A percentile compares a stretch with the other conserved stretches of the same genome.
Evolutionary conservation across 2,888 invertebrate genomes (phyloP).

Genomic region (Labia minor): DNA sequence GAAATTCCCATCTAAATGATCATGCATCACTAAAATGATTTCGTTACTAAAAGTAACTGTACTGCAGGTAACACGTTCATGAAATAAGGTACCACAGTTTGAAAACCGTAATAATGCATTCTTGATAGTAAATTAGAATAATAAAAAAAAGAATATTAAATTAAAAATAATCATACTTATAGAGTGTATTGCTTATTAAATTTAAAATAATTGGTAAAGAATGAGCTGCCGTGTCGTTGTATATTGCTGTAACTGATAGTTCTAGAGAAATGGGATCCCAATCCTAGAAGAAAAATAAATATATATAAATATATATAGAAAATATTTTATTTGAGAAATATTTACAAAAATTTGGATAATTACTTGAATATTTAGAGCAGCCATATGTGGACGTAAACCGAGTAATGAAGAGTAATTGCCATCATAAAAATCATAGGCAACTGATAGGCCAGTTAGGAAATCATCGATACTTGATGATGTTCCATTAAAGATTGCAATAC

Average conservation of each 20-base stretch:
- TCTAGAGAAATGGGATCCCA: conserved; percentile 34
- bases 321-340: conserved; percentile 16
- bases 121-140: too few species aligned
- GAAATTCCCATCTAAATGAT: too few species aligned
- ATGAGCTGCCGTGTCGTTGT: conserved; percentile 71
- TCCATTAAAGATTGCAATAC: conserved; percentile 51
- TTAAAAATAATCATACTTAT: conserved; percentile 52
- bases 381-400: conserved; percentile 52
- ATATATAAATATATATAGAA: conserved; percentile 14
- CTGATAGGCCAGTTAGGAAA: conserved; percentile 34
- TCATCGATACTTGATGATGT: conserved; percentile 33
- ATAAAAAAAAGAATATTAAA: too few species aligned
- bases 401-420: conserved; percentile 55
- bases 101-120: too few species aligned
- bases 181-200: conserved; percentile 57
- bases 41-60: too few species aligned
- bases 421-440: conserved; percentile 44
- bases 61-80: too few species aligned
- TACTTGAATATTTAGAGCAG: conserved; percentile 50
- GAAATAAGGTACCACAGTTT: too few species aligned
- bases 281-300: conserved; percentile 15
- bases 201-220: conserved; percentile 65
- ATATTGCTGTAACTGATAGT: conserved; percentile 50
- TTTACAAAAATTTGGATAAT: too few species aligned
- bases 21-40: too few species aligned